These are phyloP conservation scores for Florisuga fusca DNA, from an alignment of 2,797 vertebrate genomes.

Conservation along the genomic window DNA sequence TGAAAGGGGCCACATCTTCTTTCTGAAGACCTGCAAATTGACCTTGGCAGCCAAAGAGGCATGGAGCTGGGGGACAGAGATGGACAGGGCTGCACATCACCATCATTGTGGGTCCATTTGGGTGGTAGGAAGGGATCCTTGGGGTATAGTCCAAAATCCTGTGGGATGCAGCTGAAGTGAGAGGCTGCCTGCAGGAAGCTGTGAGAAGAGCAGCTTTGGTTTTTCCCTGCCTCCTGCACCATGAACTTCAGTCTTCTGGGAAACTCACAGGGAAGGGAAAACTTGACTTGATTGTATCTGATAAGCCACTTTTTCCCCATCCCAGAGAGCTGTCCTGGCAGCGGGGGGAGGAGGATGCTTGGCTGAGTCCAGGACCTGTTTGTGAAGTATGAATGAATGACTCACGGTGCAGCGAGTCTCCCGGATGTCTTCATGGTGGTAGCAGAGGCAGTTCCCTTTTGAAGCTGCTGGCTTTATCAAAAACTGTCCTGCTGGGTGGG, in stretches of 20 bases:
- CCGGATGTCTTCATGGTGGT: not conserved
- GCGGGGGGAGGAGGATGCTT: slow-evolving; percentile 29
- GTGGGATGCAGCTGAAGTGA: not conserved
- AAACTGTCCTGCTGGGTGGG: not conserved
- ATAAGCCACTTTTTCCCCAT: slow-evolving; percentile 68
- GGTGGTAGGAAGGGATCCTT: not conserved
- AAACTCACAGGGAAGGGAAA: slow-evolving; percentile 37
- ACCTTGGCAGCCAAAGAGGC: not conserved
- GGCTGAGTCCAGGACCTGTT: not conserved
- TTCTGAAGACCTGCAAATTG: fast-evolving
- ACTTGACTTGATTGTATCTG: slow-evolving; percentile 47
- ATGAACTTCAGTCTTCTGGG: not conserved
- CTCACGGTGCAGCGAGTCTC: not conserved
- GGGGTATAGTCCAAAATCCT: too few species aligned
- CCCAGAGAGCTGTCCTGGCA: not conserved
- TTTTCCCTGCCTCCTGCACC: not conserved
- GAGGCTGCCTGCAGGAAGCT: not conserved
- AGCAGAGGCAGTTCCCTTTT: not conserved
- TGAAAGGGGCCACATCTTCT: fast-evolving
- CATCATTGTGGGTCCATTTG: fast-evolving
- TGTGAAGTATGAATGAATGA: slow-evolving; percentile 64
- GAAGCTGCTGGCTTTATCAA: not conserved
- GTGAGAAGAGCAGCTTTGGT: not conserved
- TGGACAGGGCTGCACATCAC: not conserved
- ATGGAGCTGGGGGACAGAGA: not conserved